Percentiles rank a stretch among this genome's conserved stretches.
phyloP scores from a whole-genome alignment of 2,888 invertebrate species.

The Torymus auratus region DNA sequence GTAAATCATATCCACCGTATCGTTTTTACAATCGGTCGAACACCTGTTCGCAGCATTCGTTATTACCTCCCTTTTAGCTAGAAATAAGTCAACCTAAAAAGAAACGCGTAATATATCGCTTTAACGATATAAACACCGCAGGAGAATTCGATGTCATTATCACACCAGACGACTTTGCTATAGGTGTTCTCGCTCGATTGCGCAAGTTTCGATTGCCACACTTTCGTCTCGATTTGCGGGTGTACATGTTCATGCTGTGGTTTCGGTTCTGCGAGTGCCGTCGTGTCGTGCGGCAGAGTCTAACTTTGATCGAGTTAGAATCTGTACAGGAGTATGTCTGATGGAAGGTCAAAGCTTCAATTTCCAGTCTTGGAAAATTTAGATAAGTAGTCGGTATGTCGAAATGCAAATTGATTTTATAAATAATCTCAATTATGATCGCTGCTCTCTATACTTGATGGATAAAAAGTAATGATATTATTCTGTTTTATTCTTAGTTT shows the following conservation, averaged over 20 bases:
- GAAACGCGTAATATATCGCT: background rate
- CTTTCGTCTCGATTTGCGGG: constrained; percentile 27
- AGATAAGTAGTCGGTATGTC: too few relatives aligned
- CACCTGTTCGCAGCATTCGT: constrained; percentile 8
- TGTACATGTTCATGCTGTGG: constrained; percentile 3
- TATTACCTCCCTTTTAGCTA: background rate
- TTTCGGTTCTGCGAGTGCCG: background rate
- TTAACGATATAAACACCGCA: background rate
- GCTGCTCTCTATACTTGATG: too few relatives aligned
- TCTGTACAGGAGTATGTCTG: too few relatives aligned
- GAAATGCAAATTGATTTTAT: too few relatives aligned
- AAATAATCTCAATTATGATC: too few relatives aligned
- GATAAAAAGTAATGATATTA: too few relatives aligned
- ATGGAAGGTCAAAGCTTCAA: too few relatives aligned
- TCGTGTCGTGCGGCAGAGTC: too few relatives aligned
- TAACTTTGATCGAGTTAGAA: too few relatives aligned
- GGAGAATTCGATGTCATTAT: constrained; percentile 46
- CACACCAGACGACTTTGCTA: constrained; percentile 8
- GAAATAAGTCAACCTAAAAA: background rate
- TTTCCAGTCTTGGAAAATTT: too few relatives aligned
- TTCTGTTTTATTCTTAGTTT: too few relatives aligned
- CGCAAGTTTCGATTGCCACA: constrained; percentile 42
- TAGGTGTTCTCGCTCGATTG: background rate
- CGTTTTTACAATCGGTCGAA: constrained; percentile 12
- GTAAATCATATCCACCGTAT: constrained; percentile 18